Evolutionary conservation across 2,888 invertebrate species (phyloP).

Genomic region (Caenorhabditis afra): DNA sequence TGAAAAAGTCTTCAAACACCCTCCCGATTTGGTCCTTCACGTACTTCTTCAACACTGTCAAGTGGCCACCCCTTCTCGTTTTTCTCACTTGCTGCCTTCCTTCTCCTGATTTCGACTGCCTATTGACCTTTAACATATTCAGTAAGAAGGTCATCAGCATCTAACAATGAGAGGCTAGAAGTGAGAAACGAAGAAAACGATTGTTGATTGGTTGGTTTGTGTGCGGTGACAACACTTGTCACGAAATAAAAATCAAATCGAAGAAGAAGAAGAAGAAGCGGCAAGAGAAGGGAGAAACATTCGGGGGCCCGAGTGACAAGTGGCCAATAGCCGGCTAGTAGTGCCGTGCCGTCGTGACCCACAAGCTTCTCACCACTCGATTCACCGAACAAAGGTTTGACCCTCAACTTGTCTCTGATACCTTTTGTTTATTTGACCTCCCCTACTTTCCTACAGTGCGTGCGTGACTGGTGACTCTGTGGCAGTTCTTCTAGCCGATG

Average conservation of each 20-base stretch:
- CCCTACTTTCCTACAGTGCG: too few species aligned
- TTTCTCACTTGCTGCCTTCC: too few species aligned
- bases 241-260: conserved; percentile 21
- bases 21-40: neutral
- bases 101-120: neutral
- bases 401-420: too few species aligned
- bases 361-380: too few species aligned
- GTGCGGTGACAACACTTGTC: conserved; percentile 46
- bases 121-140: conserved; percentile 47
- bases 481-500: too few species aligned
- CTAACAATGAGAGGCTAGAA: conserved; percentile 20
- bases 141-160: conserved; percentile 19
- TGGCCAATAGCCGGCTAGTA: conserved; percentile 9
- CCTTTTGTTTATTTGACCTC: too few species aligned
- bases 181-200: conserved; percentile 1
- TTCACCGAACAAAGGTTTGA: too few species aligned
- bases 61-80: too few species aligned
- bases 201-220: conserved; percentile 22
- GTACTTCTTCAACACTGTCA: conserved; percentile 21
- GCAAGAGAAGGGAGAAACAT: conserved; percentile 38
- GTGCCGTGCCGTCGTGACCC: too few species aligned
- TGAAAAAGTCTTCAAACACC: neutral
- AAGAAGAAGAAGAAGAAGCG: too few species aligned
- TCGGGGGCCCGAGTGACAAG: conserved; percentile 32
- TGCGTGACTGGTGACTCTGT: too few species aligned